Conservation (phyloP, 2,888 invertebrate genomes). For the Linyphia triangularis region DNA sequence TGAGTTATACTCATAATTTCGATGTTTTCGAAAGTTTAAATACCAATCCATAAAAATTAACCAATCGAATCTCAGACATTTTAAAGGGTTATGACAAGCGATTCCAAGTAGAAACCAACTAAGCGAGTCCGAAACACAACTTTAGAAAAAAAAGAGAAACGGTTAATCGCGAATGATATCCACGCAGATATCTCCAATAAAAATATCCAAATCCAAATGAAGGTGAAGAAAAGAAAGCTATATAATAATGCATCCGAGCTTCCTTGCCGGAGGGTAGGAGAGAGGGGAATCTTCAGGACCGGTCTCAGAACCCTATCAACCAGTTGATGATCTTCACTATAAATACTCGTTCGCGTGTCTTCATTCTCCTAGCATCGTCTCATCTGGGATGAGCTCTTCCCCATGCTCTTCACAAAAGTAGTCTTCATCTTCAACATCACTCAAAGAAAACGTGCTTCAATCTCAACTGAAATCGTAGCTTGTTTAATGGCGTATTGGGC, state of each 20-base stretch:
- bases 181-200: background rate
- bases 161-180: constrained; percentile 30
- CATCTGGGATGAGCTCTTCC: constrained; percentile 32
- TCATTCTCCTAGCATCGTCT: constrained; percentile 44
- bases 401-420: background rate
- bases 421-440: background rate
- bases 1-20: no score
- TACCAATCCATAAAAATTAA: no score
- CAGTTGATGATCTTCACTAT: constrained; percentile 53
- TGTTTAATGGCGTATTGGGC: background rate
- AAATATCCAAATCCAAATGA: background rate
- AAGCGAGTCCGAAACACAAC: no score
- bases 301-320: constrained; percentile 53
- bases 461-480: background rate
- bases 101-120: no score
- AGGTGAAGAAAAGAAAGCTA: background rate
- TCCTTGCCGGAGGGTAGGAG: constrained; percentile 36
- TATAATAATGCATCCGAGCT: background rate
- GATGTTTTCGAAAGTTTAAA: no score
- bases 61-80: no score
- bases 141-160: background rate
- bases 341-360: constrained; percentile 55
- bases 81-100: no score
- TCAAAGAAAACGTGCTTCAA: background rate
- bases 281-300: constrained; percentile 41